Conservation (phyloP, 2,113 vertebrate species). For the Equus quagga region DNA sequence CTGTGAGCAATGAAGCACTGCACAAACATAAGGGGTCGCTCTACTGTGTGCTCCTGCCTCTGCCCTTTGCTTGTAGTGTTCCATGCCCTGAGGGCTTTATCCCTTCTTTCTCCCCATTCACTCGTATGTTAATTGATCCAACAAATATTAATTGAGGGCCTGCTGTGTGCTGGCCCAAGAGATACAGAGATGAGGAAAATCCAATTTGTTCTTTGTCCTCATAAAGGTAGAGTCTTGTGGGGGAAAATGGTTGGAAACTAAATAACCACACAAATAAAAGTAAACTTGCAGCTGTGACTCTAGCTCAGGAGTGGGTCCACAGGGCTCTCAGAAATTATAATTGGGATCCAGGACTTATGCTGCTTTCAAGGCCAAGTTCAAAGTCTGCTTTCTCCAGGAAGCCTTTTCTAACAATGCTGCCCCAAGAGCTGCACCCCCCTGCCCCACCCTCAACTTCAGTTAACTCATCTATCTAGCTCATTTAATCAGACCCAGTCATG, state of each 20-base stretch:
- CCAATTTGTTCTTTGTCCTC: background rate
- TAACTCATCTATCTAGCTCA: background rate
- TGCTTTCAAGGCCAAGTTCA: background rate
- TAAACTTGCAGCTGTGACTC: background rate
- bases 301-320: background rate
- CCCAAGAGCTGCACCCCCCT: background rate
- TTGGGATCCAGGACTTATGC: background rate
- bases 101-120: background rate
- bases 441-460: background rate
- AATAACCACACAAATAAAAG: background rate
- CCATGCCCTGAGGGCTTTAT: background rate
- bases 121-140: background rate
- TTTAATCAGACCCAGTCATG: background rate
- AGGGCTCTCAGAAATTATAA: background rate
- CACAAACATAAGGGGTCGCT: background rate
- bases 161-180: background rate
- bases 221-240: background rate
- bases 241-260: background rate
- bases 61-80: background rate
- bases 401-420: background rate
- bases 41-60: background rate
- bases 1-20: background rate
- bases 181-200: slow-evolving; percentile 1
- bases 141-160: background rate
- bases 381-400: slow-evolving; percentile 23